Conservation (phyloP, 2,888 invertebrate species). For the Synanthedon myopaeformis region DNA sequence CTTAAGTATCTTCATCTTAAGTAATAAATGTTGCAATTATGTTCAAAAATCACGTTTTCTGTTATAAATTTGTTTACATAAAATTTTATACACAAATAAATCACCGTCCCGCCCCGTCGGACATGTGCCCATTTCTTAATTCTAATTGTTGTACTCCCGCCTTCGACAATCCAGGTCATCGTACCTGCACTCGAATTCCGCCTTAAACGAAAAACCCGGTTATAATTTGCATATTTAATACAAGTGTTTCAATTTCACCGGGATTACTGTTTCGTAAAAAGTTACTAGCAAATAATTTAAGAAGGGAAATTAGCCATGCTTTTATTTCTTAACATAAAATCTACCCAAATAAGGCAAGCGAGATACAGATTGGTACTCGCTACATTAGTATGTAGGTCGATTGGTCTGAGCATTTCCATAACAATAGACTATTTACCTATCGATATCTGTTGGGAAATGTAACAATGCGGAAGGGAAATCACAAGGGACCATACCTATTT, state of each 20-base stretch:
- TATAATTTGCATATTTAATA: conserved; percentile 51
- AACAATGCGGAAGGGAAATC: conserved; percentile 27
- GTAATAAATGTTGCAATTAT: no score
- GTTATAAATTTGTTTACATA: no score
- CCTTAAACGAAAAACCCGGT: conserved; percentile 32
- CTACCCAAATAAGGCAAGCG: not conserved
- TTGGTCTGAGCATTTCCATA: no score
- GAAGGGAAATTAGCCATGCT: not conserved
- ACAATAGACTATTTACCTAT: not conserved
- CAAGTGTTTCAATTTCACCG: conserved; percentile 31
- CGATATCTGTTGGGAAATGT: conserved; percentile 20
- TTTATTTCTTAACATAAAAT: not conserved
- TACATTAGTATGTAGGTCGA: not conserved
- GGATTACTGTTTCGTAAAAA: conserved; percentile 46
- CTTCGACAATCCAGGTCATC: conserved; percentile 59
- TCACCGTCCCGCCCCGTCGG: no score
- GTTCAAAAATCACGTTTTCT: no score
- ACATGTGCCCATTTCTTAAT: conserved; percentile 17
- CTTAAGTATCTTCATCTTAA: no score
- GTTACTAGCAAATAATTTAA: conserved; percentile 20
- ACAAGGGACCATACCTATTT: conserved; percentile 19
- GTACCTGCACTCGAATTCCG: conserved; percentile 51
- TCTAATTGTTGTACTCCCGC: conserved; percentile 61
- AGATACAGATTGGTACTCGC: not conserved
- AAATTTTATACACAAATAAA: no score